Percentiles rank a stretch among this genome's conserved stretches.
Conservation (phyloP, 2,113 vertebrate species). For the Bubo blakistoni region DNA sequence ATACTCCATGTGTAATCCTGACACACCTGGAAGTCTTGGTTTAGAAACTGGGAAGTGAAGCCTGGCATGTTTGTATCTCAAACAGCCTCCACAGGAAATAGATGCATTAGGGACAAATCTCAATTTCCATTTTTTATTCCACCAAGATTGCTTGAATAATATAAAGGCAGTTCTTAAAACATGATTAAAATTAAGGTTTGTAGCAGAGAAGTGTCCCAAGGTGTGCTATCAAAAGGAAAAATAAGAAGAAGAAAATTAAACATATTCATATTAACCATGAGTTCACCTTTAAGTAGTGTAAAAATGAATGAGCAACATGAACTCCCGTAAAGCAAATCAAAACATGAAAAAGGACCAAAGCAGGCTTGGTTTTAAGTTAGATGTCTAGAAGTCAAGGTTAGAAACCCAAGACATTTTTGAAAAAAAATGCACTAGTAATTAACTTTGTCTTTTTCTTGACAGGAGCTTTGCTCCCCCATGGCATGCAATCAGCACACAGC, state of each 20-base stretch:
- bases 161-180: not conserved
- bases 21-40: not conserved
- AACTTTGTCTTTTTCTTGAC: not conserved
- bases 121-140: not conserved
- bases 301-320: fast-evolving
- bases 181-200: not conserved
- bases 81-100: not conserved
- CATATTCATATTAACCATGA: fast-evolving
- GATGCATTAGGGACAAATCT: slow-evolving; percentile 19
- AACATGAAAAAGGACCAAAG: not conserved
- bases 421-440: not conserved
- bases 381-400: not conserved
- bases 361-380: not conserved
- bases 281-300: not conserved
- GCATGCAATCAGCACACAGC: not conserved
- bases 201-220: not conserved
- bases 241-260: not conserved
- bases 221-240: not conserved
- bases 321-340: not conserved
- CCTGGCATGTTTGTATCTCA: not conserved
- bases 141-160: not conserved
- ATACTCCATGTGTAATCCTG: not conserved
- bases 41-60: not conserved
- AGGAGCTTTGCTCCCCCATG: not conserved
- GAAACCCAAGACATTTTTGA: not conserved